These are phyloP conservation scores for Tetranychus truncatus DNA, from an alignment of 2,888 invertebrate genomes.

Conservation along the genomic window DNA sequence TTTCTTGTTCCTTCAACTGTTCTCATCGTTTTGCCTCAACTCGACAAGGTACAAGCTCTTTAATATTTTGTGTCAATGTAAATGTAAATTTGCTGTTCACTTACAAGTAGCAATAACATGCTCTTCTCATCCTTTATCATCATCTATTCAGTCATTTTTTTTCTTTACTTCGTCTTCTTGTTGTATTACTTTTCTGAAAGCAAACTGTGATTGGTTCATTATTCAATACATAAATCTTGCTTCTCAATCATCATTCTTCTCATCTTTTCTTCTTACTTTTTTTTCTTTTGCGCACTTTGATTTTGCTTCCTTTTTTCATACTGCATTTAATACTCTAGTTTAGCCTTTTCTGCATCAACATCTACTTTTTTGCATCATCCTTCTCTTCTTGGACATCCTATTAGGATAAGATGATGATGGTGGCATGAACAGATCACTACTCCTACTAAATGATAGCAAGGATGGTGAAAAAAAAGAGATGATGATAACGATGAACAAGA, in stretches of 20 bases:
- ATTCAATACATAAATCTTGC: not conserved
- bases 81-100: not conserved
- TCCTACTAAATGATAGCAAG: not conserved
- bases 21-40: not conserved
- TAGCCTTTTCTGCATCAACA: not conserved
- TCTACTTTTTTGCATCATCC: not conserved
- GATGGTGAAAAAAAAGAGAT: not conserved
- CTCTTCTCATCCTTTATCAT: not conserved
- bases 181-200: not conserved
- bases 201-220: conserved; percentile 1
- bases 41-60: not conserved
- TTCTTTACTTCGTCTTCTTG: not conserved
- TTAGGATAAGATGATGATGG: not conserved
- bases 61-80: conserved; percentile 1
- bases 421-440: not conserved
- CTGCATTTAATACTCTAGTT: not conserved
- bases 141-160: not conserved
- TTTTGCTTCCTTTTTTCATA: not conserved
- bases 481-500: not conserved
- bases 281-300: not conserved
- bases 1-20: not conserved
- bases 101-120: not conserved
- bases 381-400: not conserved
- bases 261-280: not conserved
- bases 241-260: not conserved